Evolutionary conservation across 2,888 invertebrate species (phyloP), one percentile per base, ranked within the genome.

Genomic region (Nomada fucata): DNA sequence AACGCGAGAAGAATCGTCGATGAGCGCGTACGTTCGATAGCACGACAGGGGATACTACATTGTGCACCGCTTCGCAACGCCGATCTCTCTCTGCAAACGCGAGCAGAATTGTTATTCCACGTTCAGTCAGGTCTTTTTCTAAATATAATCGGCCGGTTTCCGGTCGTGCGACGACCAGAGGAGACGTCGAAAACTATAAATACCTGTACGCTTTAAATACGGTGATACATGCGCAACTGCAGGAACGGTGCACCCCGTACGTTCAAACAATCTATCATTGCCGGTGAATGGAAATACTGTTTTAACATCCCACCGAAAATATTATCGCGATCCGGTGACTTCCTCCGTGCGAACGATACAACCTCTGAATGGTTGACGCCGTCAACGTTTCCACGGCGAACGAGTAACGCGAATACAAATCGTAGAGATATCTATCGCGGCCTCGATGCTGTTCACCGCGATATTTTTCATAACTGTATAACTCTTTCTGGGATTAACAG

Each of bases 91-190:
- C 55, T 61, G 63, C 70, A 64, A 63, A 75, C 72, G 63, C 76
- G 65, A 71, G 55, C 72, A 53, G 77, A 77, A 88, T 87, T 82
- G 76, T 79, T 79, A 77, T 76, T 79, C 83, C 20, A 85, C 83
- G 84, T 83, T 85, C 77, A 83, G 73, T 70, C 77, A 65, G 59
- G 79, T 77, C 86, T 90, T 91, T 89, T 89, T 89, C 90, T 89
- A 88, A 88, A 91, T 91, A 90, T 91, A 91, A 90, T 88, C 90
- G 78, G 79, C 82, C 64, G 74, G 88, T 85, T 90, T 91, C 90
- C 91, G 91, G 90, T 85, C 84, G 81, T 67, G 29, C 67, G 20
- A 55, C 73, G 44, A 61, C 52, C 77, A 52, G 55, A 47, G 74
- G 76, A 83, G 81, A 81, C 77, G 76, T 79, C 65, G 78, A 77